These are phyloP conservation scores for Anthophora plumipes DNA, from an alignment of 2,888 invertebrate genomes.

Conservation along the genomic window DNA sequence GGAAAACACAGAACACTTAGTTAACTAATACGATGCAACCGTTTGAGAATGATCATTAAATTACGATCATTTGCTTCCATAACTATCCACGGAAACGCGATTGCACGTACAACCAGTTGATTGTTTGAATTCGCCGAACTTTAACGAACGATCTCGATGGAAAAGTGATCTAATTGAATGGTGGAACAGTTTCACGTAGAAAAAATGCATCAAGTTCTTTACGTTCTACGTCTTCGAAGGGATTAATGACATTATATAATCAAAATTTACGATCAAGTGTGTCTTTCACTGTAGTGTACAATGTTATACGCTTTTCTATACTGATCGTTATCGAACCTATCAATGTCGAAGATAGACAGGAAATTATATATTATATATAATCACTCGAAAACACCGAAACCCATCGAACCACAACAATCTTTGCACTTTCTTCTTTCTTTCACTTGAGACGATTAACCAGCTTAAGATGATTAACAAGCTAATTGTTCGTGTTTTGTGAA, in stretches of 20 bases:
- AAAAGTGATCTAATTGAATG: conserved; percentile 2
- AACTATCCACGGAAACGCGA: conserved; percentile 3
- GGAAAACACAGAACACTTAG: background rate
- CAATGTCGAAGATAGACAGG: too few relatives aligned
- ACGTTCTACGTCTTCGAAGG: background rate
- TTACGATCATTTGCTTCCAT: conserved; percentile 6
- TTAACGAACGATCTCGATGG: background rate
- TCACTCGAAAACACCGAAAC: conserved; percentile 3
- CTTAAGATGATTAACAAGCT: conserved; percentile 3
- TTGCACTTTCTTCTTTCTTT: conserved; percentile 53
- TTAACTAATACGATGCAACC: background rate
- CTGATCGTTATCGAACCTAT: background rate
- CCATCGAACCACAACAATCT: conserved; percentile 40
- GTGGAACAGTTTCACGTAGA: background rate
- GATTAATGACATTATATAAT: conserved; percentile 1
- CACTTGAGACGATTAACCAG: conserved; percentile 14
- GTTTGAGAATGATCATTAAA: background rate
- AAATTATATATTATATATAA: too few relatives aligned
- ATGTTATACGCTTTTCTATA: background rate
- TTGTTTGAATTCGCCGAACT: conserved; percentile 8
- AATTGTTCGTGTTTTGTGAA: background rate
- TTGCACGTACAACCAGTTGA: background rate
- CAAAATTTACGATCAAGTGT: background rate
- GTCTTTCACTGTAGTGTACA: background rate
- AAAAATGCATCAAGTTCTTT: background rate